Base-by-base conservation (phyloP, 2,888 invertebrate species). In the Galerucella nymphaeae region DNA sequence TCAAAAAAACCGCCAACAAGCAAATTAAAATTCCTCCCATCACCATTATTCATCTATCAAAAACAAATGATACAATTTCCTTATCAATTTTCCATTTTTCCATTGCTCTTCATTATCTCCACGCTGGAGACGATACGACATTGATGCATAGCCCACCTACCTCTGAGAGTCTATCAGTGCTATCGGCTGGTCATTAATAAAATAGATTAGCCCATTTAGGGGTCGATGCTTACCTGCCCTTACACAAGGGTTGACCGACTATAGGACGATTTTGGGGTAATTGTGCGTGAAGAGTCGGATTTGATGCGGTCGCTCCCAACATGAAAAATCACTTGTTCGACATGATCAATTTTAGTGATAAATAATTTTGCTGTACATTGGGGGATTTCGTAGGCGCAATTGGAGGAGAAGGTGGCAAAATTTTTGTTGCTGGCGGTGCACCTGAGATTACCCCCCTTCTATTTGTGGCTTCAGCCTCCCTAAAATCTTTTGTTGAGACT, bases 171-270 rank as follows among this genome's bases (percentile, higher is more conserved):
- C 61, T 42, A 74, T 74, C 71, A 69, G 59, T 53, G 68, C 65
- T 69, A 71, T 71, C 71, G 68, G 67, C 23, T 16, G 30, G 69
- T 67, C 74, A 74, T 74, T 74, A 74, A 71, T 74, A 66, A 74
- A 71, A 65, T 71, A 71, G 74, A 71, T 74, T 74, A 74, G 64
- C 42, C 63, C 65, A 18, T 63, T 69, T 65, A 69, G 69, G 50
- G 20, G 18, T 69, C 55, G 59, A 64, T 50, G 58, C 48, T 70
- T 65, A 68, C 62, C 68, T 68, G 67, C 23, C 53, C 48, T 65
- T 50, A 48, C 65, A 30, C 38, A 65, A 65, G 65, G 65, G 65
- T 61, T 61, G 61, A 41, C 41, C 61, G 61, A 61, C 41, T 61
- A 14, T n/a, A 61, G 61, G 61, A 61, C 61, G 61, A 61, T 30